Percentiles rank a stretch among this genome's conserved stretches.
Evolutionary conservation across 1,140 invertebrate species (phyloP).

Genomic region (Hylyphantes graminicola): DNA sequence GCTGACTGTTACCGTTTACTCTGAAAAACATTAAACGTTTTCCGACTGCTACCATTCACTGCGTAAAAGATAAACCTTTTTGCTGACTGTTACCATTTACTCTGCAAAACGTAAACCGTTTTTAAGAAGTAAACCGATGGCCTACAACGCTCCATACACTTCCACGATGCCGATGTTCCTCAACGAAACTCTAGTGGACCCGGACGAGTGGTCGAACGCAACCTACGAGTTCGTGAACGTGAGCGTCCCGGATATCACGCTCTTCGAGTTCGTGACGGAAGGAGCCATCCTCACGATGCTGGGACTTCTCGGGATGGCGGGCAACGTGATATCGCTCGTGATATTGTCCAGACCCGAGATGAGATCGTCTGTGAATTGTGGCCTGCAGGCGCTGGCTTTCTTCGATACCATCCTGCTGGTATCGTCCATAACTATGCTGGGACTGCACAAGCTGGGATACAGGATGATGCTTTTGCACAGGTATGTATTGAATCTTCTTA

Average conservation of each 20-base stretch:
- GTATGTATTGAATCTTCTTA: too few relatives aligned
- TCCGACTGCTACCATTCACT: too few relatives aligned
- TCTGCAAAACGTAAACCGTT: too few relatives aligned
- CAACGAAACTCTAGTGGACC: too few relatives aligned
- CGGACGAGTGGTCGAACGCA: not conserved
- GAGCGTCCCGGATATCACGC: conserved; percentile 39
- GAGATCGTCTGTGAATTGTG: conserved; percentile 52
- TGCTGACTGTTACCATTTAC: too few relatives aligned
- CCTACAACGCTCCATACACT: too few relatives aligned
- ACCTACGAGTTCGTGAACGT: conserved; percentile 33
- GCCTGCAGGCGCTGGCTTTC: conserved; percentile 53
- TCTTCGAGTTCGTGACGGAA: conserved; percentile 51
- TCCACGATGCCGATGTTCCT: too few relatives aligned
- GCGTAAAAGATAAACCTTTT: too few relatives aligned
- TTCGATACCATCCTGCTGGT: conserved; percentile 53
- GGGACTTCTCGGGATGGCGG: conserved; percentile 32
- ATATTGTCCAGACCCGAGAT: conserved; percentile 55
- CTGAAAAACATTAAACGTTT: too few relatives aligned
- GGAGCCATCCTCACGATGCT: conserved; percentile 36
- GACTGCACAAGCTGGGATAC: conserved; percentile 50
- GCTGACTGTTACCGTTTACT: too few relatives aligned
- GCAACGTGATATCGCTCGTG: conserved; percentile 51
- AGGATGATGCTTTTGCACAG: conserved; percentile 5
- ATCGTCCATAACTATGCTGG: conserved; percentile 45
- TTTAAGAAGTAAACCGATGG: too few relatives aligned